A percentile compares a stretch with the other conserved stretches of the same genome.
Conservation (phyloP, 2,888 invertebrate genomes). For the Drosophila formosana region DNA sequence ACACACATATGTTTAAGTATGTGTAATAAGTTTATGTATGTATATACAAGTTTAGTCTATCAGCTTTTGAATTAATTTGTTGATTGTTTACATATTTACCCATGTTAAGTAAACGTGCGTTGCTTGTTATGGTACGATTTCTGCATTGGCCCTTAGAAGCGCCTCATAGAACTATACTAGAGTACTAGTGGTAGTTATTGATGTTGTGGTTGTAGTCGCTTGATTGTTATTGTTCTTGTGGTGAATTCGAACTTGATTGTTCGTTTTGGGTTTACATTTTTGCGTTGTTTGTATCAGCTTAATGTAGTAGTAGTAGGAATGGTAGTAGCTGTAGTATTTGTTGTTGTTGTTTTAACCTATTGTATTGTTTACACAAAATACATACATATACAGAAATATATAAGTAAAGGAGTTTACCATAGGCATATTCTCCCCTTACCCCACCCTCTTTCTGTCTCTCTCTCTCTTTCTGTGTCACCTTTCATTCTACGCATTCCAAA, state of each 20-base stretch:
- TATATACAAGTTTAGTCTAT: constrained; percentile 7
- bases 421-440: constrained; percentile 7
- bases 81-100: constrained; percentile 69
- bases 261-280: constrained; percentile 57
- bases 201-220: constrained; percentile 21
- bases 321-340: constrained; percentile 45
- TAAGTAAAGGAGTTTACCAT: constrained; percentile 20
- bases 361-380: constrained; percentile 63
- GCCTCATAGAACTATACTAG: constrained; percentile 41
- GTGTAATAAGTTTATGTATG: constrained; percentile 3
- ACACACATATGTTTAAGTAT: constrained; percentile 11
- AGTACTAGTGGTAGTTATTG: constrained; percentile 29
- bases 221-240: constrained; percentile 34
- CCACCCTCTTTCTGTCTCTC: not conserved
- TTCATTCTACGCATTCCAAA: constrained; percentile 35
- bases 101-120: constrained; percentile 79
- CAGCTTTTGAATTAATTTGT: constrained; percentile 15
- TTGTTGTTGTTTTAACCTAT: constrained; percentile 60
- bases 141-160: constrained; percentile 50
- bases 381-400: constrained; percentile 38
- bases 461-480: not conserved
- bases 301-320: constrained; percentile 35
- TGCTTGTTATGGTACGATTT: constrained; percentile 67
- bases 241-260: constrained; percentile 30
- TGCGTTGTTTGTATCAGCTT: constrained; percentile 49